Conservation (phyloP, 2,113 vertebrate genomes). For the Cygnus atratus region DNA sequence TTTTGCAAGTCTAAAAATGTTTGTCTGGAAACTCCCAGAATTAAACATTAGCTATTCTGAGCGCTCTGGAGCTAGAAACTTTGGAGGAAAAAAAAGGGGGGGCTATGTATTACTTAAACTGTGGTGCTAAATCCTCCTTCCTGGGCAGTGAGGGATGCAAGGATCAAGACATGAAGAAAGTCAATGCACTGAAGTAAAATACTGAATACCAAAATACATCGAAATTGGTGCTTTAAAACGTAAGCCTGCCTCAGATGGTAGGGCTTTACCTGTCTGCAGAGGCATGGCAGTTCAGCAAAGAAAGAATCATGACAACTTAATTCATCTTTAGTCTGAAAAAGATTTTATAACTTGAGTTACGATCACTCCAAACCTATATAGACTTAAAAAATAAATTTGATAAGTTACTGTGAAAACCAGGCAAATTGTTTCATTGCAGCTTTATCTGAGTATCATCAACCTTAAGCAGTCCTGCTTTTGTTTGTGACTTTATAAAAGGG, state of each 20-base stretch:
- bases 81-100: too few species aligned
- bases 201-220: neutral
- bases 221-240: neutral
- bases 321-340: neutral
- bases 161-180: neutral
- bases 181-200: neutral
- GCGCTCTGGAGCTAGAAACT: neutral
- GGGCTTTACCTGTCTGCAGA: neutral
- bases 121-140: neutral
- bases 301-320: neutral
- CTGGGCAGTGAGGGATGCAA: neutral
- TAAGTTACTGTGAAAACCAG: neutral
- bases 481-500: neutral
- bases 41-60: neutral
- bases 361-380: neutral
- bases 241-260: neutral
- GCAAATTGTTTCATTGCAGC: neutral
- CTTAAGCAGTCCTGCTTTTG: rapidly evolving
- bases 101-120: neutral
- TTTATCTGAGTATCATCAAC: neutral
- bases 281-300: neutral
- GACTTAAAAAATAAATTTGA: neutral
- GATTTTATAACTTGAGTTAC: neutral
- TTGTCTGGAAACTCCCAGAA: constrained; percentile 44
- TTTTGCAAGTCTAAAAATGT: neutral